A percentile compares a stretch with the other conserved stretches of the same genome.
Evolutionary conservation across 2,113 vertebrate species (phyloP).

Genomic region (Eurypyga helias): DNA sequence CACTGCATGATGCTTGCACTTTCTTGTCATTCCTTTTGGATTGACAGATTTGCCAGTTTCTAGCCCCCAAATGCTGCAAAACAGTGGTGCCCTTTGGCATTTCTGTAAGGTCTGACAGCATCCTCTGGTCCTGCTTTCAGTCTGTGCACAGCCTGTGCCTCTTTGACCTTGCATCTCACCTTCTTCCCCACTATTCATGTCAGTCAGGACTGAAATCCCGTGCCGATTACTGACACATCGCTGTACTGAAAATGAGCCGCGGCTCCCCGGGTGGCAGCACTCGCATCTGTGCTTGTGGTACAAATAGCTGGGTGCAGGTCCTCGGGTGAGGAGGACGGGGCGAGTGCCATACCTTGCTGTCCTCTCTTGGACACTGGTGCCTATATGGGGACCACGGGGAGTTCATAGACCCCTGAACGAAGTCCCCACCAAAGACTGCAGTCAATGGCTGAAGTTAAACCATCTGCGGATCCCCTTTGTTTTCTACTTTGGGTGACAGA

Average conservation of each 20-base stretch:
- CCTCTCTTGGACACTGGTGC: neutral
- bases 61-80: neutral
- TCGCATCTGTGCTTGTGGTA: neutral
- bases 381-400: neutral
- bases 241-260: neutral
- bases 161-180: neutral
- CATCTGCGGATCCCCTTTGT: neutral
- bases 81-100: neutral
- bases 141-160: neutral
- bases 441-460: neutral
- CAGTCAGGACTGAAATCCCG: neutral
- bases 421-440: neutral
- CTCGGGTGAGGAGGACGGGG: neutral
- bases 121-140: neutral
- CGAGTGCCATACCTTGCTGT: neutral
- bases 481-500: neutral
- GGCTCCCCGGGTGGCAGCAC: neutral
- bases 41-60: neutral
- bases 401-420: neutral
- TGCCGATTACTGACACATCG: neutral
- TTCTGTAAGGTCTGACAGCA: neutral
- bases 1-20: neutral
- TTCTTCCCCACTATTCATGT: neutral
- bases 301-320: neutral
- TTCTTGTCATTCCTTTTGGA: neutral